phyloP scores from a whole-genome alignment of 2,797 vertebrate genomes.

The Bryconaethiops microstoma region DNA sequence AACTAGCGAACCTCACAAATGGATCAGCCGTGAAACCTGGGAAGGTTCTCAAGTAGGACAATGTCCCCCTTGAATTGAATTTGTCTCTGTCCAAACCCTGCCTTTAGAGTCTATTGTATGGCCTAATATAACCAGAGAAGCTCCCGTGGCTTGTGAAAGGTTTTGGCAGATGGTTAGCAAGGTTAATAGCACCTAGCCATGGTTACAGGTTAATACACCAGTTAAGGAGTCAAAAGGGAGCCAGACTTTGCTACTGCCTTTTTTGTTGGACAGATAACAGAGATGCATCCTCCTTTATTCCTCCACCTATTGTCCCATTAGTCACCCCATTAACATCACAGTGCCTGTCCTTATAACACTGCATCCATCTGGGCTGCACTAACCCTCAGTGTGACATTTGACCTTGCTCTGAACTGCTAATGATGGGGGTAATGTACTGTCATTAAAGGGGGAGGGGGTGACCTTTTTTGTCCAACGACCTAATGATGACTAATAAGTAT shows the following conservation, averaged over 20 bases:
- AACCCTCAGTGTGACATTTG: conserved; percentile 73
- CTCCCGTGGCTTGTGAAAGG: conserved; percentile 23
- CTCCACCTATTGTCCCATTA: conserved; percentile 73
- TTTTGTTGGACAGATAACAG: conserved; percentile 52
- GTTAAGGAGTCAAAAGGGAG: conserved; percentile 45
- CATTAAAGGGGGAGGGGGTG: background rate
- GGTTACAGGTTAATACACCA: conserved; percentile 44
- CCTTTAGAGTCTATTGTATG: conserved; percentile 37
- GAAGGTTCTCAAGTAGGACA: conserved; percentile 29
- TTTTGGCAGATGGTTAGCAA: conserved; percentile 3
- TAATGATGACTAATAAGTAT: background rate
- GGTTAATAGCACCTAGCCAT: conserved; percentile 8
- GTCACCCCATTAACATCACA: conserved; percentile 79
- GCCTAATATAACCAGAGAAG: conserved; percentile 12
- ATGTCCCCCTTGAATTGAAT: conserved; percentile 24
- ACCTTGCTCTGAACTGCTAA: conserved; percentile 73
- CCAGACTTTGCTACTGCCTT: conserved; percentile 61
- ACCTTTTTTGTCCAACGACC: background rate
- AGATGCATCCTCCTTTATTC: conserved; percentile 59
- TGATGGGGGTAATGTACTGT: conserved; percentile 7
- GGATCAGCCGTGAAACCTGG: conserved; percentile 24
- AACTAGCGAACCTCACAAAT: conserved; percentile 15
- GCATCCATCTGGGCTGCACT: conserved; percentile 70
- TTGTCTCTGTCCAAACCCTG: conserved; percentile 37
- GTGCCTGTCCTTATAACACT: conserved; percentile 67